A percentile compares a stretch with the other conserved stretches of the same genome.
phyloP scores from a whole-genome alignment of 2,888 invertebrate species.

The Diarsia brunnea region DNA sequence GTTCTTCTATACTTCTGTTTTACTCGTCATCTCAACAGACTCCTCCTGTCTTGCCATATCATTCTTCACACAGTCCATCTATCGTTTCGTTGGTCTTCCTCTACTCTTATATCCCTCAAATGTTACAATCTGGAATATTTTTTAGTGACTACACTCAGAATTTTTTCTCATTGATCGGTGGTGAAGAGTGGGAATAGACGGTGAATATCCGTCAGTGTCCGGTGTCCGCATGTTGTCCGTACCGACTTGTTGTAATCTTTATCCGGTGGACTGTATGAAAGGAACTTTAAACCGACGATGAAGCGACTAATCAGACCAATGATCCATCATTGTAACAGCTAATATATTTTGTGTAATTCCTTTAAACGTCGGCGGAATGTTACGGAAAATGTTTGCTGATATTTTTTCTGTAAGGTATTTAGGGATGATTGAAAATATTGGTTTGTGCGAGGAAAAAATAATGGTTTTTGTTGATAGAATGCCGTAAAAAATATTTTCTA shows the following conservation, averaged over 20 bases:
- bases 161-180: too few relatives aligned
- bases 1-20: too few relatives aligned
- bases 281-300: slow-evolving; percentile 22
- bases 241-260: neutral
- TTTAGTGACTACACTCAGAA: too few relatives aligned
- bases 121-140: too few relatives aligned
- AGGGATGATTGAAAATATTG: slow-evolving; percentile 31
- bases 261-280: slow-evolving; percentile 7
- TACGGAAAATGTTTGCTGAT: slow-evolving; percentile 5
- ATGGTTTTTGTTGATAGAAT: slow-evolving; percentile 2
- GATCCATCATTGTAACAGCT: slow-evolving; percentile 52
- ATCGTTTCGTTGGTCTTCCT: too few relatives aligned
- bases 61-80: too few relatives aligned
- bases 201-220: too few relatives aligned
- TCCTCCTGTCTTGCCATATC: too few relatives aligned
- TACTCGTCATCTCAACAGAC: too few relatives aligned
- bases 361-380: slow-evolving; percentile 27
- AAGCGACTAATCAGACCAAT: slow-evolving; percentile 46
- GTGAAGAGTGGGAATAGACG: too few relatives aligned
- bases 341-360: slow-evolving; percentile 45
- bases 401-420: slow-evolving; percentile 6
- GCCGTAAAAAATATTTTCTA: slow-evolving; percentile 11
- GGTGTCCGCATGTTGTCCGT: neutral
- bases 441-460: slow-evolving; percentile 3
- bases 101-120: too few relatives aligned